Evolutionary conservation across 1,140 invertebrate genomes (phyloP), one percentile per base, ranked within the genome.

Genomic region (Caenorhabditis tropicalis): DNA sequence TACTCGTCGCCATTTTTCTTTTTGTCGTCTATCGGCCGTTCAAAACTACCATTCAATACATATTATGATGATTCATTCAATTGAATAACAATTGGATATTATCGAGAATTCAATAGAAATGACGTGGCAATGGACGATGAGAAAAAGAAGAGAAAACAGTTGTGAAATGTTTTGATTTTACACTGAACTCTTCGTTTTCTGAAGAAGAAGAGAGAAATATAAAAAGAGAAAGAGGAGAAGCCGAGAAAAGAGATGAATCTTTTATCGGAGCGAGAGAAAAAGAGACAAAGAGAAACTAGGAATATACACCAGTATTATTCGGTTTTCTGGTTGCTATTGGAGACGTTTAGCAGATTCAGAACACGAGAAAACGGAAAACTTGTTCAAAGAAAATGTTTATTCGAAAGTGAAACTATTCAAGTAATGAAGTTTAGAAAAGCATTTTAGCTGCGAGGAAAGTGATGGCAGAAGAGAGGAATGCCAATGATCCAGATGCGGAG

Each of bases 41-140:
- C 65, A 46, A 19, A 21, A 43, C 65, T 29, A 74, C 9, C 19
- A 27, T 29, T 43, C 39, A 12, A 16, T 43, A 12, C n/a, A 21
- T 6, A 10, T 43, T 46, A 19, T 74, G 43, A 74, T 74, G 65
- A 74, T 36, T 74, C 65, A 74, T 43, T 74, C 65, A 46, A 27
- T 74, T 74, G 65, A 74, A 74, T 74, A 74, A 43, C 65, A 74
- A 74, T 74, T 12, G 48, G 58, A 33, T 33, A 6, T 29, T 65
- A 3, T 65, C 36, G 58, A 65, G 24, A 33, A 36, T 65, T 65
- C 9, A 24, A 74, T 15, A 15, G 36, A 19, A 74, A 43, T 43
- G 65, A 74, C 65, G 65, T 74, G 65, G 65, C 65, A 74, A 10
- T 19, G 0, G 36, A 36, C 16, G 21, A 9, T 12, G 6, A 60